Conservation (phyloP, 2,113 vertebrate genomes). For the Pachypanchax playfairii region DNA sequence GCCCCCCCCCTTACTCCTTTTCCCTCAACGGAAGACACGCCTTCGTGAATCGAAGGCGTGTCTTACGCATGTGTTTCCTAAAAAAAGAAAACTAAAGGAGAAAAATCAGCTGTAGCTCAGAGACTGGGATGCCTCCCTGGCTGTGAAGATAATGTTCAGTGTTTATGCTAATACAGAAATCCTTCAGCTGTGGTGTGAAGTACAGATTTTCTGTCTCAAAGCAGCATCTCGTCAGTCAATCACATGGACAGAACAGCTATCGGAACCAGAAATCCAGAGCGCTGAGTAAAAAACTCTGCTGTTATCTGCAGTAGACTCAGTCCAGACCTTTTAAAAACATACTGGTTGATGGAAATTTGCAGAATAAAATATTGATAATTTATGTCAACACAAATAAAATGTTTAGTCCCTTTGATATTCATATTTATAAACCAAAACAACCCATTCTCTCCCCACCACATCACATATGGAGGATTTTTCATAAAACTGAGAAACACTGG, state of each 20-base stretch:
- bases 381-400: too few species aligned
- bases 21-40: too few species aligned
- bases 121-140: not conserved
- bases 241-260: not conserved
- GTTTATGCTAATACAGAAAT: slow-evolving; percentile 37
- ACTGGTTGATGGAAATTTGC: too few species aligned
- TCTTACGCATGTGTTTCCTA: not conserved
- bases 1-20: too few species aligned
- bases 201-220: slow-evolving; percentile 16
- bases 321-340: not conserved
- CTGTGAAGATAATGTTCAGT: slow-evolving; percentile 17
- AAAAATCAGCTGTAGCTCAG: slow-evolving; percentile 6
- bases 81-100: slow-evolving; percentile 13
- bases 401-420: too few species aligned
- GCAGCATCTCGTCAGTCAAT: slow-evolving; percentile 12
- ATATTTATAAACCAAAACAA: too few species aligned
- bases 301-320: not conserved
- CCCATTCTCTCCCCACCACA: too few species aligned
- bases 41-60: too few species aligned
- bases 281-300: not conserved
- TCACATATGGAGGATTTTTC: too few species aligned
- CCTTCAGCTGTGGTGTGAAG: slow-evolving; percentile 24
- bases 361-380: too few species aligned
- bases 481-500: too few species aligned
- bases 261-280: not conserved